phyloP scores from a whole-genome alignment of 2,888 invertebrate genomes.

The Eupithecia subfuscata region DNA sequence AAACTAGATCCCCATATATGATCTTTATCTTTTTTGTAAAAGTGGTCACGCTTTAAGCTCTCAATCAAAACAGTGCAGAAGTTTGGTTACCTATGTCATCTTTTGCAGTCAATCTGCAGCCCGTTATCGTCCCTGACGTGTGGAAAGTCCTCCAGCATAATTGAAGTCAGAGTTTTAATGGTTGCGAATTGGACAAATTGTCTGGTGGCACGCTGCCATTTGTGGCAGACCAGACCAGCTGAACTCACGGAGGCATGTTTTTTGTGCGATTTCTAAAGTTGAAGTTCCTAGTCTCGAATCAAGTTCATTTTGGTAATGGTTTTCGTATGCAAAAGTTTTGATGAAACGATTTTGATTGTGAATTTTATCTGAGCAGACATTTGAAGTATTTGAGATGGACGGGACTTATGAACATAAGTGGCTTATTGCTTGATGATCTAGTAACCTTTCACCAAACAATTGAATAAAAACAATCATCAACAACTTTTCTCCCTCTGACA shows the following conservation, averaged over 20 bases:
- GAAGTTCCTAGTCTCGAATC: constrained; percentile 29
- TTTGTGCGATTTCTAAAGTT: constrained; percentile 25
- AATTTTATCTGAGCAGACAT: neutral
- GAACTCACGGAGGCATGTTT: constrained; percentile 22
- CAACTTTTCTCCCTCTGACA: neutral
- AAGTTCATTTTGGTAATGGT: constrained; percentile 21
- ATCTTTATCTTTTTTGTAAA: neutral
- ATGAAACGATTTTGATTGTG: neutral
- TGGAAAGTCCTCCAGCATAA: constrained; percentile 34
- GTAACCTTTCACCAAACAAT: neutral
- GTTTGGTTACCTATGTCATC: neutral
- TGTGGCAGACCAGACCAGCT: constrained; percentile 29
- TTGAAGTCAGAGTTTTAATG: constrained; percentile 51
- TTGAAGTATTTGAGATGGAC: neutral
- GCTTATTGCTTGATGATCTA: neutral
- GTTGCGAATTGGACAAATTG: constrained; percentile 56
- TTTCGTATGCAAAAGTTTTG: constrained; percentile 11
- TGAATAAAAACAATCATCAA: neutral
- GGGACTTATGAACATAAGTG: neutral
- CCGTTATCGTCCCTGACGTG: constrained; percentile 14
- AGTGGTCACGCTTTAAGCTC: neutral
- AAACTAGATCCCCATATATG: neutral
- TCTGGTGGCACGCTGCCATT: constrained; percentile 45
- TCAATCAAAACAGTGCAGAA: neutral
- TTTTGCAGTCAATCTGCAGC: neutral